Evolutionary conservation across 2,888 invertebrate genomes (phyloP).

Genomic region (Drosophila gaucha): DNA sequence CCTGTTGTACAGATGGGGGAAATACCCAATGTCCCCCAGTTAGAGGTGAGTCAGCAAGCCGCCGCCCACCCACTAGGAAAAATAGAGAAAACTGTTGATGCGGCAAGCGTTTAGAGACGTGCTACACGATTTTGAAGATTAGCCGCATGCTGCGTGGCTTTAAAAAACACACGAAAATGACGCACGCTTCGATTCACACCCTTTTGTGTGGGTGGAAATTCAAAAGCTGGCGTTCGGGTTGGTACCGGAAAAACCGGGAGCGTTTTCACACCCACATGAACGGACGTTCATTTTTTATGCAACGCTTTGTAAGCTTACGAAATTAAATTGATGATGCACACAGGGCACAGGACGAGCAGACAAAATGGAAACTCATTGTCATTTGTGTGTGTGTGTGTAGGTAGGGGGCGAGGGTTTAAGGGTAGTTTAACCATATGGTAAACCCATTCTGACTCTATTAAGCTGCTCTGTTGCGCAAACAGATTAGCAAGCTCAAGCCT

Average conservation of each 20-base stretch:
- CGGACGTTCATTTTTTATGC: conserved; percentile 73
- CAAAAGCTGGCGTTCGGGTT: conserved; percentile 25
- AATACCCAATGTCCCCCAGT: conserved; percentile 12
- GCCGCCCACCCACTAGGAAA: background rate
- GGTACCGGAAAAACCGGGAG: conserved; percentile 25
- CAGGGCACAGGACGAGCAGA: conserved; percentile 36
- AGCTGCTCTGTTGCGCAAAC: conserved; percentile 35
- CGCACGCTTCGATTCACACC: conserved; percentile 73
- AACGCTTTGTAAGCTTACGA: conserved; percentile 72
- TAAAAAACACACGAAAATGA: conserved; percentile 68
- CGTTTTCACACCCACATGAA: conserved; percentile 59
- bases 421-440: conserved; percentile 42
- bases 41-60: conserved; percentile 69
- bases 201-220: conserved; percentile 47
- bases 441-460: conserved; percentile 24
- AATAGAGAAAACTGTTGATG: conserved; percentile 65
- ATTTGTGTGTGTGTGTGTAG: conserved; percentile 23
- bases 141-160: conserved; percentile 69
- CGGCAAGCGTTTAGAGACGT: conserved; percentile 69
- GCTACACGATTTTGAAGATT: conserved; percentile 77
- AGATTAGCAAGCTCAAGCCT: conserved; percentile 51
- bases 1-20: conserved; percentile 18
- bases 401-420: background rate
- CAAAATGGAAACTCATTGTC: conserved; percentile 68
- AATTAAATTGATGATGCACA: conserved; percentile 76